phyloP scores from a whole-genome alignment of 1,140 invertebrate genomes.

The Hylaeus anthracinus region DNA sequence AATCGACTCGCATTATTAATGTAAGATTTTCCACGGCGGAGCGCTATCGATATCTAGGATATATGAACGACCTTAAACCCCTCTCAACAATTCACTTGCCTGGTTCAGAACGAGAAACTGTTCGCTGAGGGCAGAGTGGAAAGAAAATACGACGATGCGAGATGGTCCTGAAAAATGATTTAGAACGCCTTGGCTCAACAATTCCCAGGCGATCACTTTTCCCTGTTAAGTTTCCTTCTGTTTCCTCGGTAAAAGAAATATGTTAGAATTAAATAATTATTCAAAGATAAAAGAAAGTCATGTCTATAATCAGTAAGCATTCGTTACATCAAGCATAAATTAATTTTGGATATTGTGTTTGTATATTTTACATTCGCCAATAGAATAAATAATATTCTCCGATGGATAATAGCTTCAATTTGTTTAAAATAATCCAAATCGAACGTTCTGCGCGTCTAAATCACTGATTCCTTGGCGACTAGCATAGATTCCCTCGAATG shows the following conservation, averaged over 20 bases:
- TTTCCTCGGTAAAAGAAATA: too few species aligned
- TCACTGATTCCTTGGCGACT: not conserved
- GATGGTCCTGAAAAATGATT: slow-evolving; percentile 18
- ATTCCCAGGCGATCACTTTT: not conserved
- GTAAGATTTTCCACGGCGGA: slow-evolving; percentile 6
- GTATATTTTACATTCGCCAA: too few species aligned
- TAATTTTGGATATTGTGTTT: too few species aligned
- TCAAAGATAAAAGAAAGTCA: too few species aligned
- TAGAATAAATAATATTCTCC: too few species aligned
- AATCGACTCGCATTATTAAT: slow-evolving; percentile 19
- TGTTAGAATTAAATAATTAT: too few species aligned
- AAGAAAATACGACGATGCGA: slow-evolving; percentile 30
- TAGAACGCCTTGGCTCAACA: not conserved
- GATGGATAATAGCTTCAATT: too few species aligned
- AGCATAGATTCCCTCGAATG: slow-evolving; percentile 4
- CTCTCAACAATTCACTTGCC: slow-evolving; percentile 27
- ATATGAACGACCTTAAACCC: slow-evolving; percentile 20
- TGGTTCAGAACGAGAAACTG: slow-evolving; percentile 10
- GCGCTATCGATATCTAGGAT: slow-evolving; percentile 20
- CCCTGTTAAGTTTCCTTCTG: too few species aligned
- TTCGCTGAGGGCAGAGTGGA: not conserved
- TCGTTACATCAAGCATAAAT: too few species aligned
- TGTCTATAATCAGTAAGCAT: too few species aligned
- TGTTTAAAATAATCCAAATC: too few species aligned
- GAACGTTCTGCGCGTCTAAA: not conserved